Evolutionary conservation across 1,140 invertebrate species (phyloP).

Genomic region (Nebria ingens): DNA sequence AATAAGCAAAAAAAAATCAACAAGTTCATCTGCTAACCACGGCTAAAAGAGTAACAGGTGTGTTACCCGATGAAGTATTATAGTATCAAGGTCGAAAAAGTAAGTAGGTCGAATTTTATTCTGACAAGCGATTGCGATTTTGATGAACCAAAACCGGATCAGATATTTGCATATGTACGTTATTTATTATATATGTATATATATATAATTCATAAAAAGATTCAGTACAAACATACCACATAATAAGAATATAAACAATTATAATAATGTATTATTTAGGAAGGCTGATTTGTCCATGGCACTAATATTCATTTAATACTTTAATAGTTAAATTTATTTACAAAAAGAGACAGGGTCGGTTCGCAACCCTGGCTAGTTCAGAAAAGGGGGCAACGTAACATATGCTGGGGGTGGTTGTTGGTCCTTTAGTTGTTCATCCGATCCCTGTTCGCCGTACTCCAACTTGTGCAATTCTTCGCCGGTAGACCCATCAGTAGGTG

Average conservation of each 20-base stretch:
- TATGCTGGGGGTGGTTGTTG: conserved; percentile 46
- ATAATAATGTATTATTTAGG: too few species aligned
- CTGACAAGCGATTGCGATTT: neutral
- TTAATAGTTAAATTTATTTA: neutral
- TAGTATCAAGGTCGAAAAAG: neutral
- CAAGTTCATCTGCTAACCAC: neutral
- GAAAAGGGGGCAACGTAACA: conserved; percentile 62
- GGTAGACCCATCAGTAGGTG: conserved; percentile 42
- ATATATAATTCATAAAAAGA: neutral
- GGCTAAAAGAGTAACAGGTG: neutral
- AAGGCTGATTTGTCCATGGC: neutral
- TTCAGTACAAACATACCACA: neutral
- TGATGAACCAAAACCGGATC: neutral
- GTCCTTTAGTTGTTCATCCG: conserved; percentile 47
- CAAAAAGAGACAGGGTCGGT: neutral
- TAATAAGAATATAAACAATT: neutral
- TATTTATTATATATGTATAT: too few species aligned
- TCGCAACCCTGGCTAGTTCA: conserved; percentile 41
- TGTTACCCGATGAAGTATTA: too few species aligned
- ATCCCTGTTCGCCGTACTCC: conserved; percentile 40
- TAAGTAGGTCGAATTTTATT: neutral
- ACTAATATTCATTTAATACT: too few species aligned
- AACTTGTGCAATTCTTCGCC: conserved; percentile 37
- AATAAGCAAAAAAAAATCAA: neutral
- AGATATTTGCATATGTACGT: neutral